Percentiles rank a stretch among this genome's conserved stretches.
These are phyloP conservation scores for Poecilia velifera DNA, from an alignment of 2,797 vertebrate species.

Conservation along the genomic window DNA sequence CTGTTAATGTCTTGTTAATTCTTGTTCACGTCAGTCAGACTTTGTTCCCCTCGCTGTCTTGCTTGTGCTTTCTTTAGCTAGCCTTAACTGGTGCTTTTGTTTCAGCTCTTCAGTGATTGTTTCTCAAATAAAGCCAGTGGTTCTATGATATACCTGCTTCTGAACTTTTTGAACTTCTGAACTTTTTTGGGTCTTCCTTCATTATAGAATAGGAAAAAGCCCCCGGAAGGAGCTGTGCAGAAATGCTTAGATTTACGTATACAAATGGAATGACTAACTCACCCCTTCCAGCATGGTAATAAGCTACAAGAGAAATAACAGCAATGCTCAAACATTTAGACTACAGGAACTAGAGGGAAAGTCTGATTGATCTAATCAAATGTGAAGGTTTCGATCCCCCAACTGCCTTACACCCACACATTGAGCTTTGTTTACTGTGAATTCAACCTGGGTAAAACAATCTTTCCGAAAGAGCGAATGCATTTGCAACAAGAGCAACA, in stretches of 20 bases:
- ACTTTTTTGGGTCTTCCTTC: not conserved
- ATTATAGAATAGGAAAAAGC: not conserved
- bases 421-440: conserved; percentile 4
- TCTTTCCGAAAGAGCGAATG: conserved; percentile 6
- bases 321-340: not conserved
- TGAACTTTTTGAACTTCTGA: not conserved
- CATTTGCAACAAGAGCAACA: not conserved
- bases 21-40: not conserved
- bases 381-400: conserved; percentile 7
- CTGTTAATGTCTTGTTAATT: not conserved
- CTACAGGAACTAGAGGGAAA: not conserved
- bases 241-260: not conserved
- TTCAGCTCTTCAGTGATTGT: not conserved
- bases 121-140: not conserved
- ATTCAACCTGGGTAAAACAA: conserved; percentile 6
- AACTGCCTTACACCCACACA: not conserved
- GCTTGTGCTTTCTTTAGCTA: not conserved
- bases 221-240: not conserved
- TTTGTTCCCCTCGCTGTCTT: not conserved
- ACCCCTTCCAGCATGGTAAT: not conserved
- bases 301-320: not conserved
- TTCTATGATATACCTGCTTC: not conserved
- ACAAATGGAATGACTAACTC: not conserved
- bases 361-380: conserved; percentile 4
- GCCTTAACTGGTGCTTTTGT: not conserved